phyloP scores from a whole-genome alignment of 2,113 vertebrate genomes.

The Scortum barcoo region DNA sequence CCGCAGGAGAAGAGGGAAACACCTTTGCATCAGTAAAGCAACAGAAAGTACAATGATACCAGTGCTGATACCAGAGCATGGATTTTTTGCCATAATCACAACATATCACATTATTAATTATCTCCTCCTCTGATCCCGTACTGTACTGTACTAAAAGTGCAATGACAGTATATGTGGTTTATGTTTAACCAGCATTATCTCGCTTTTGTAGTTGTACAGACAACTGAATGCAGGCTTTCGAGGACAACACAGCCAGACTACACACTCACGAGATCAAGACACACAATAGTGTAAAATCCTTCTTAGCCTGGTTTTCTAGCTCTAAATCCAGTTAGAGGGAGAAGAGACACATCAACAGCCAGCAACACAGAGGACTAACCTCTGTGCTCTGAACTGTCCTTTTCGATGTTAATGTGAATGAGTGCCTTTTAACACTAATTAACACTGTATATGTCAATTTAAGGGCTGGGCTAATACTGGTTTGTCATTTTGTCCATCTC shows the following conservation, averaged over 20 bases:
- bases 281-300: conserved; percentile 58
- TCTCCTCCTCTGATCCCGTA: neutral
- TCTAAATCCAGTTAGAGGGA: conserved; percentile 59
- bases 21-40: neutral
- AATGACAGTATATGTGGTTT: neutral
- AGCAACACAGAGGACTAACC: conserved; percentile 27
- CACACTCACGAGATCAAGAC: conserved; percentile 45
- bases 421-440: neutral
- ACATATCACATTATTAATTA: neutral
- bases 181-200: neutral
- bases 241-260: conserved; percentile 14
- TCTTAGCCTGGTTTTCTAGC: conserved; percentile 56
- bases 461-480: neutral
- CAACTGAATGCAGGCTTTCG: conserved; percentile 16
- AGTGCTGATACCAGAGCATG: neutral
- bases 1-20: neutral
- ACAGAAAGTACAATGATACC: neutral
- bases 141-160: neutral
- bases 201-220: conserved; percentile 6
- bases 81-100: neutral
- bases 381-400: conserved; percentile 12
- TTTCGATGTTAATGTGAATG: neutral
- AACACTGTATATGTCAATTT: neutral
- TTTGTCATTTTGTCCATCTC: neutral
- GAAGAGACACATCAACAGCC: conserved; percentile 26